Conservation (phyloP, 2,113 vertebrate genomes). For the Sarotherodon lohbergeri region DNA sequence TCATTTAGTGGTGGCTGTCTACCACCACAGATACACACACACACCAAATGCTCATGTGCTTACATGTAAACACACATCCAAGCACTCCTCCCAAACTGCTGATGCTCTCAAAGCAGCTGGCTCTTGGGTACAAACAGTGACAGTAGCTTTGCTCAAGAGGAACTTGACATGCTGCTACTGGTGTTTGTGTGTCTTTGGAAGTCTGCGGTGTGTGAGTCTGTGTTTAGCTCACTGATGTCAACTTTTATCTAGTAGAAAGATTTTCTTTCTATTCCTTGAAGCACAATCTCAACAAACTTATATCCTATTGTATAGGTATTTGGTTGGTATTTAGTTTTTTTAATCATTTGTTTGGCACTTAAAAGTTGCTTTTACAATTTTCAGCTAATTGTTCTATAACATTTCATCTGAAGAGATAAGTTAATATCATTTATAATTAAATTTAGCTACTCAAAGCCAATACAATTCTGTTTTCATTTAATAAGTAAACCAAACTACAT, state of each 20-base stretch:
- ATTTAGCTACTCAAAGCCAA: neutral
- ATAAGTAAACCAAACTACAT: neutral
- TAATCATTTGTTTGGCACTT: neutral
- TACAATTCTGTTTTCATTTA: neutral
- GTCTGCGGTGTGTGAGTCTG: neutral
- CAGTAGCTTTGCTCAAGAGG: slow-evolving; percentile 23
- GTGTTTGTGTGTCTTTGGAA: neutral
- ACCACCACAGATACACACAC: neutral
- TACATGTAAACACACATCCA: neutral
- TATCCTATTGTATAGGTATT: neutral
- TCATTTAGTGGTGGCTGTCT: neutral
- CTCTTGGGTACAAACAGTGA: slow-evolving; percentile 29
- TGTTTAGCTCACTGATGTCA: slow-evolving; percentile 20
- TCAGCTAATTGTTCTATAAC: neutral
- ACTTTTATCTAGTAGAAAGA: slow-evolving; percentile 10
- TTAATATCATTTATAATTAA: neutral
- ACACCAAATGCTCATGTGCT: neutral
- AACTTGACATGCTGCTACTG: slow-evolving; percentile 30
- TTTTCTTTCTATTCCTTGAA: neutral
- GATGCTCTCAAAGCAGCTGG: slow-evolving; percentile 42
- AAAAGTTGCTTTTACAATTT: neutral
- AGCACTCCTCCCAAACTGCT: slow-evolving; percentile 20
- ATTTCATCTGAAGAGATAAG: neutral
- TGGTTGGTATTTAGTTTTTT: neutral
- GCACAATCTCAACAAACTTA: slow-evolving; percentile 8